Base-by-base conservation (phyloP, 2,113 vertebrate species). In the Proteles cristata region DNA sequence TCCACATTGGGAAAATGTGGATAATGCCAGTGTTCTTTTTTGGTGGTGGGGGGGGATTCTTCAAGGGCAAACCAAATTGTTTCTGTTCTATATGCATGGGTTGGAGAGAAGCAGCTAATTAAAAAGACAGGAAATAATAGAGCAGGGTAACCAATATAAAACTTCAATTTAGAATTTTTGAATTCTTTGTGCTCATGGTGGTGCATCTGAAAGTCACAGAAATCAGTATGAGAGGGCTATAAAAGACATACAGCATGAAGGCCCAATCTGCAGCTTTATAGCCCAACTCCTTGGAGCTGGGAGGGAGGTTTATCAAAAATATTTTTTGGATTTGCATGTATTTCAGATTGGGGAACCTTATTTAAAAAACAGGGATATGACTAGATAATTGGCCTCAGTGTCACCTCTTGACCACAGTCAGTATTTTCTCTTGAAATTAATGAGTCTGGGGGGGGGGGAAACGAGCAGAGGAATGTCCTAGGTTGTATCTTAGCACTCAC, bases 81-180 rank as follows among this genome's bases (percentile, higher is more conserved):
- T 97, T 97, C 73, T 93, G 53, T 88, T 97, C 83, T 85, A 65
- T 98, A 50, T 91, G 97, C 98, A 92, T 95, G 45, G 53, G 66
- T 96, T 96, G 96, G 98, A 98, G 84, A 93, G 58, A 98, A 95
- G 74, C 61, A 96, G 14, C n/a, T 98, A 96, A 96, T 96, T 80
- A 77, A 86, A 85, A 21, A 43, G 80, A 92, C 79, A 80, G 77
- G 86, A 93, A 90, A 88, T 10, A n/a, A 87, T 93, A 91, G 53
- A 95, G 31, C 55, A n/a, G 92, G 93, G 79, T 35, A 90, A 95
- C 90, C 95, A 69, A 76, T 81, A 88, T 0, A 88, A 76, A 96
- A 97, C 93, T 98, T n/a, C 43, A 97, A 74, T 86, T 98, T 96
- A 87, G 50, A 74, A 84, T 68, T 66, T 84, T 88, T 96, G 48